Base-by-base conservation (phyloP, 2,888 invertebrate genomes). In the Lysandra bellargus region DNA sequence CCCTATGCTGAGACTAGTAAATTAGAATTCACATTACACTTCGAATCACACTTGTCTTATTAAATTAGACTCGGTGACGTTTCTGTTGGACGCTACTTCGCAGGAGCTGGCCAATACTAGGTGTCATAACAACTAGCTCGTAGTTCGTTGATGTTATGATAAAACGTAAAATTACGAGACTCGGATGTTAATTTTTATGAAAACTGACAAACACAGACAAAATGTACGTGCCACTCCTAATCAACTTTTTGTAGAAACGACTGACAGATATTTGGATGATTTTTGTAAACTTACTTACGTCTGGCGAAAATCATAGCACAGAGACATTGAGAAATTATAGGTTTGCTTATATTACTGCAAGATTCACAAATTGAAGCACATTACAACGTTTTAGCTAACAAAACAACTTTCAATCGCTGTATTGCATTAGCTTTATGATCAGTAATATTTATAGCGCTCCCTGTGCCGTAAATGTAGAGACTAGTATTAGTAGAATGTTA, bases 81-180 rank as follows among this genome's bases (percentile, higher is more conserved):
- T 79, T 79, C 78, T 78, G 79, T 82, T 81, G 80, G 81, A 83
- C 80, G 80, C 80, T 79, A 78, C 79, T 80, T 74, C 78, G 78
- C 72, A 80, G 75, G 78, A 80, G 78, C 80, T 75, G 79, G 82
- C 82, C 82, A 83, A 83, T 79, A 78, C 64, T 57, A 81, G 80
- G 80, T 57, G 37, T 77, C 49, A 73, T 79, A 76, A 64, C 30
- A 64, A 37, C 14, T 69, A 33, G 9, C 33, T 57, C 17, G 57
- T 69, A 69, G 69, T 30, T 64, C 23, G 64, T 69, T 33, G 33
- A 69, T 69, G 33, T 37, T 69, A 69, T 69, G 33, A 33, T 5
- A 69, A 69, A 69, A 30, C 30, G 64, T 30, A 30, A 69, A 69
- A 69, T 9, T 30, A 64, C 3, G 30, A 23, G 23, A 64, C 23